Base-by-base conservation (phyloP, 92 coral and sea anemone species). In the Pocillopora grandis region DNA sequence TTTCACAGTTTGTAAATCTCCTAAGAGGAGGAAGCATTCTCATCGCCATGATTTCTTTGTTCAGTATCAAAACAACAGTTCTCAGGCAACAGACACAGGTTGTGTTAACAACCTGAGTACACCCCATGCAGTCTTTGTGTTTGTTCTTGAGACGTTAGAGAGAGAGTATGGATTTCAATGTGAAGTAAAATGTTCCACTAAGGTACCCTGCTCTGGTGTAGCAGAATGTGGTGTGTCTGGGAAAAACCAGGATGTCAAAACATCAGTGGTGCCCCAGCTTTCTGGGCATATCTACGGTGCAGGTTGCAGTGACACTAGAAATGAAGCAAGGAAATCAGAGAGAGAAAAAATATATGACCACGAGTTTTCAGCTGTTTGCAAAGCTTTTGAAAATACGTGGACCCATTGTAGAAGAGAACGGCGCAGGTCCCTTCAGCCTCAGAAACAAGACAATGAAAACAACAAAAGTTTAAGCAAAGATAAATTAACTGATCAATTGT, bases 341-440 rank as follows among this genome's bases (percentile, higher is more conserved):
- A 9, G 15, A 60, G 21, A 14, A 48, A 64, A 72, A 3, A 35
- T 49, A 70, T 21, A 5, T 31, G 83, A 17, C 2, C 66, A 86
- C 6, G 20, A 48, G 20, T 71, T 68, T 42, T 66, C 72, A 80
- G 91, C 87, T 3, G 57, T 72, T 12, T 93, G 93, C 66, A 93
- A 91, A 42, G 97, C 97, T 20, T 80, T 33, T 75, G 79, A 84
- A 18, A 93, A 91, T 84, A 93, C 97, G 27, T 93, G 97, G 97
- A 91, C 94, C 36, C 90, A 91, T 66, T 79, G 90, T 59, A 87
- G 97, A 14, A 88, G 92, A 76, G 94, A 93, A 77, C 72, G 95
- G 16, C 85, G 93, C 59, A 91, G 79, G 83, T 75, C 71, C 21
- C 56, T 76, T 27, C 84, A 76, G 67, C 20, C 66, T 20, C 76